Conservation (phyloP, 2,888 invertebrate species). For the Meganola albula region DNA sequence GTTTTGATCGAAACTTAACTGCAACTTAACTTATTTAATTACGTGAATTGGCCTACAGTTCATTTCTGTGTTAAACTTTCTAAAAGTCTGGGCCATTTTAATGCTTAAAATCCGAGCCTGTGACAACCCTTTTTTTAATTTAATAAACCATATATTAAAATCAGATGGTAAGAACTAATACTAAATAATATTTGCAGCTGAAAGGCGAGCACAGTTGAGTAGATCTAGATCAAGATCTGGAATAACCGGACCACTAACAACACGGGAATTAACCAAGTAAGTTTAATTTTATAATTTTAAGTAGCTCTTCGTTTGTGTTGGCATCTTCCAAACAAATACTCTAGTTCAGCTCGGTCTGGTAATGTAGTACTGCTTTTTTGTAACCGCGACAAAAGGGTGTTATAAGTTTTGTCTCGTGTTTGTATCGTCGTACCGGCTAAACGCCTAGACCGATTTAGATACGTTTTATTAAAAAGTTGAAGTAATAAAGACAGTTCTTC, state of each 20-base stretch:
- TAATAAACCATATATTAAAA: too few species aligned
- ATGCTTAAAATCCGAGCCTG: too few species aligned
- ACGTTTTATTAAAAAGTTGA: background rate
- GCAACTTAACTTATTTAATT: too few species aligned
- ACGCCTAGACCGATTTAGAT: background rate
- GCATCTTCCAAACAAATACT: background rate
- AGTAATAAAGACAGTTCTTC: background rate
- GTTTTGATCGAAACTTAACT: too few species aligned
- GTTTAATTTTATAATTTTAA: constrained; percentile 26
- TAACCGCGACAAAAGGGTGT: background rate
- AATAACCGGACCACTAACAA: constrained; percentile 80
- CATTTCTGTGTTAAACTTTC: too few species aligned
- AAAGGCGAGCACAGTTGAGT: constrained; percentile 92
- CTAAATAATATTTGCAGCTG: constrained; percentile 85
- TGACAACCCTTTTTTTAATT: too few species aligned
- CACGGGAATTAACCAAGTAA: constrained; percentile 84
- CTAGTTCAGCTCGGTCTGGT: background rate
- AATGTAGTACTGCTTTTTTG: background rate
- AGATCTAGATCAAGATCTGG: constrained; percentile 91
- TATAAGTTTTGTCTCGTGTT: background rate
- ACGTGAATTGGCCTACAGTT: too few species aligned
- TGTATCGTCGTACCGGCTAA: background rate
- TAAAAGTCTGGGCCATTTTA: too few species aligned
- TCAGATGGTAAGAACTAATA: too few species aligned
- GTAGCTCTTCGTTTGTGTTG: background rate